phyloP scores from a whole-genome alignment of 2,888 invertebrate species.

The Odontocerum albicorne region DNA sequence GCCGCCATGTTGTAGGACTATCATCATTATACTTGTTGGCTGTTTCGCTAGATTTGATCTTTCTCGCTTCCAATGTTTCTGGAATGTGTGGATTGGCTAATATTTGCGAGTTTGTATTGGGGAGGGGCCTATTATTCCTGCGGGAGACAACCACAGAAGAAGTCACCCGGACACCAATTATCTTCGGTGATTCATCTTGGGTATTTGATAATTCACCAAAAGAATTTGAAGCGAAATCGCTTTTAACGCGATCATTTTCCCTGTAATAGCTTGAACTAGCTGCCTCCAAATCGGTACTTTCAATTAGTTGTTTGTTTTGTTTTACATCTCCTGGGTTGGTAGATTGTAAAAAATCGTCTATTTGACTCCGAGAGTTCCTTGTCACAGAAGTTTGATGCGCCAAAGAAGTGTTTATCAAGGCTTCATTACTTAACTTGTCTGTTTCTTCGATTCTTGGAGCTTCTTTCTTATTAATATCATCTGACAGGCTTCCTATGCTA shows the following conservation, averaged over 20 bases:
- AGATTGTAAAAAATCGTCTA: conserved; percentile 31
- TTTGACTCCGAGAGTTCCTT: conserved; percentile 45
- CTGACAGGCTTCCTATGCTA: too few relatives aligned
- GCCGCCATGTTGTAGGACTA: conserved; percentile 44
- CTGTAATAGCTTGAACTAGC: conserved; percentile 32
- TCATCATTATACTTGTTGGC: conserved; percentile 60
- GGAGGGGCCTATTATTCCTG: conserved; percentile 30
- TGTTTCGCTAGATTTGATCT: conserved; percentile 61
- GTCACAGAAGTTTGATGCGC: conserved; percentile 46
- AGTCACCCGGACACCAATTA: conserved; percentile 54
- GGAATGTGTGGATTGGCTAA: conserved; percentile 44
- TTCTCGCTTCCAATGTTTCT: conserved; percentile 52
- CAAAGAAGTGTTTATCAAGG: conserved; percentile 43
- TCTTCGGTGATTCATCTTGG: conserved; percentile 33
- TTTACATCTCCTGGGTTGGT: conserved; percentile 15
- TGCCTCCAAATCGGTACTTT: conserved; percentile 26
- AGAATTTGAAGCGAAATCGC: conserved; percentile 20
- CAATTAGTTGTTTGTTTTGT: conserved; percentile 13
- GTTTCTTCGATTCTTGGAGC: conserved; percentile 39
- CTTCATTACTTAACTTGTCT: conserved; percentile 38
- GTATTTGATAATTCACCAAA: conserved; percentile 21
- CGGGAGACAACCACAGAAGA: conserved; percentile 62
- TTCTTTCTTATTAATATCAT: conserved; percentile 39
- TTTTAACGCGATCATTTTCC: conserved; percentile 29
- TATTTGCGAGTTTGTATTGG: conserved; percentile 36